Base-by-base conservation (phyloP, 2,113 vertebrate species). In the Salvelinus alpinus region DNA sequence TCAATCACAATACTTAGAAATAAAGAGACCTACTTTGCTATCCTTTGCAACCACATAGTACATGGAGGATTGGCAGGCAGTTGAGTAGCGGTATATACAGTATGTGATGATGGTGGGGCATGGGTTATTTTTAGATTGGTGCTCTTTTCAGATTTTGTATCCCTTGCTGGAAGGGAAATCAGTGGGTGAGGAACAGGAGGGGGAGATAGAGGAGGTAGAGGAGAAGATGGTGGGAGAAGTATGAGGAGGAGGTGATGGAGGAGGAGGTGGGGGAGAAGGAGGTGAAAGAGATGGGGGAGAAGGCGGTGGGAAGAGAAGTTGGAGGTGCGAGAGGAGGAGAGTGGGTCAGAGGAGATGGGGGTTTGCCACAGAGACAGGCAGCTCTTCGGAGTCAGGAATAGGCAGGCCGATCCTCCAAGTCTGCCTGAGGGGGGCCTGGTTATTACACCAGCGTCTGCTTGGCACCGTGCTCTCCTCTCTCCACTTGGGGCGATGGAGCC, bases 401-500 rank as follows among this genome's bases (percentile, higher is more conserved):
- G 18, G 20, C 59, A n/a, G 20, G 6, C 75, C 13, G 54, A 24
- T 80, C 78, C 82, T 77, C 70, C n/a, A 75, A 77, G 74, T 78
- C 79, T 31, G 75, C 82, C 62, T 14, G 75, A 72, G 78, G 79
- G 66, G 44, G 27, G 18, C 74, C 47, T 38, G 54, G 59, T 77
- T 83, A 74, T 84, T 80, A 79, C 81, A 82, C 71, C 78, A 79
- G 72, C 38, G 71, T 80, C 68, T 81, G 75, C 70, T 72, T 66
- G 62, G 71, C 67, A 60, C 47, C 11, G 27, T n/a, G 18, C 59
- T 22, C 59, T 62, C 59, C 18, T 54, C 59, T 62, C 59, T 62
- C 20, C 59, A 62, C 20, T n/a, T 22, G 59, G n/a, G 59, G 59
- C 20, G 7, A 62, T 8, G 18, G 2, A 22, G 59, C 20, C 59